phyloP scores from a whole-genome alignment of 2,113 vertebrate species.

The Panthera tigris region DNA sequence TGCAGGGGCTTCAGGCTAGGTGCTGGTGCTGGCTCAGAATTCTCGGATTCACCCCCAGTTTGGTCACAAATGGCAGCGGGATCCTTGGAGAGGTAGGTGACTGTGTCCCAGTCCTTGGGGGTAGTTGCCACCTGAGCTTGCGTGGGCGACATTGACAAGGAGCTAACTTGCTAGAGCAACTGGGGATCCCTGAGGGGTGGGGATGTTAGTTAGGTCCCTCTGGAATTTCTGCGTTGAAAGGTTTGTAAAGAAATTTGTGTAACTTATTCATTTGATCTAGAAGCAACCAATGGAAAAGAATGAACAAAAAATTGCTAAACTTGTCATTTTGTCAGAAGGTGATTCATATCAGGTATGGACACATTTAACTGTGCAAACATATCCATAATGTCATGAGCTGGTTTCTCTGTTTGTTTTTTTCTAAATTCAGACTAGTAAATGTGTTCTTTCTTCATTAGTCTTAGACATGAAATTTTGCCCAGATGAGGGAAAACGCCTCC shows the following conservation, averaged over 20 bases:
- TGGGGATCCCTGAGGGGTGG: rapidly evolving
- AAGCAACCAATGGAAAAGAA: background rate
- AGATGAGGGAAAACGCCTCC: background rate
- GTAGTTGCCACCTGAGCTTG: background rate
- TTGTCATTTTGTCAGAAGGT: background rate
- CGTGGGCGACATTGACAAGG: background rate
- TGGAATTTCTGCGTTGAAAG: background rate
- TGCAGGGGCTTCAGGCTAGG: too few relatives aligned
- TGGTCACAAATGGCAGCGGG: background rate
- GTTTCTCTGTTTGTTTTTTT: background rate
- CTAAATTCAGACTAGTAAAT: background rate
- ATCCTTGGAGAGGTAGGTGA: background rate
- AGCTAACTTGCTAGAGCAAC: background rate
- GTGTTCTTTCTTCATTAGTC: background rate
- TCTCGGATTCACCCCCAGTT: background rate
- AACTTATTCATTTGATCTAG: background rate
- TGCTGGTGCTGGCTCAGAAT: background rate
- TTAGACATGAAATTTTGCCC: background rate
- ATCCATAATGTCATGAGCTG: background rate
- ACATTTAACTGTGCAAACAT: background rate
- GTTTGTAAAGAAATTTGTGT: background rate
- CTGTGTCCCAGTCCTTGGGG: background rate
- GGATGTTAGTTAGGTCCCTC: background rate
- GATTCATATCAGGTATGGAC: background rate
- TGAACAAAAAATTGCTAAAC: background rate